Evolutionary conservation across 1,140 invertebrate species (phyloP), one percentile per base, ranked within the genome.

Genomic region (Ctenoplectra terminalis): DNA sequence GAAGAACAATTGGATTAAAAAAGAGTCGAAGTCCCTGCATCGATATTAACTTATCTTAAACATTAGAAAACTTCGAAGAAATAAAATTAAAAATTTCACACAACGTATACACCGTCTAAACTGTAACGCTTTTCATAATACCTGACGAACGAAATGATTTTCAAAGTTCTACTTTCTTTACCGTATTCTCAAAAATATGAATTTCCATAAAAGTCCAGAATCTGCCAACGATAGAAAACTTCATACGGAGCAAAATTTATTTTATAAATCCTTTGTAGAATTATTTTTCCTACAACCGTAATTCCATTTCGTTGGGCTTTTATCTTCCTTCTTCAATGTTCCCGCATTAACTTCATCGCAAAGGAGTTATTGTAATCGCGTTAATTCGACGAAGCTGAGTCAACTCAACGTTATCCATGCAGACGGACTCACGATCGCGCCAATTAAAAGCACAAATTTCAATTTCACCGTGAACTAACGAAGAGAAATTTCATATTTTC

Each of bases 381-480:
- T 71, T 56, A 63, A 20, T 50, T n/a, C 43, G 37, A 37, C 23
- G 6, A 52, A 29, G 37, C 2, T 11, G 11, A 74, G 26, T n/a
- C 6, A 17, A 50, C 23, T 52, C 31, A 20, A 54, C 40, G 11
- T 34, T 50, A 17, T 20, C 0, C 23, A 9, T n/a, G 15, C 40
- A 56, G 26, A 15, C 26, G 26, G 37, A 31, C 29, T 40, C 23
- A 40, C 3, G 11, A n/a, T 40, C 23, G 40, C 20, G n/a, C 40
- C 2, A 40, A 64, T 64, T 34, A 48, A n/a, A 58, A 54, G 23
- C 13, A 58, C 3, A 17, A 67, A 58, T 77, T 67, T 77, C n/a
- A 31, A 56, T 66, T 58, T 58, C 15, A 17, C 6, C 17, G 15
- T 6, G 9, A 34, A 0, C 34, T 34, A 37, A 0, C n/a, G 46